These are phyloP conservation scores for Drosophila novamexicana DNA, from an alignment of 1,140 invertebrate genomes.

Conservation along the genomic window DNA sequence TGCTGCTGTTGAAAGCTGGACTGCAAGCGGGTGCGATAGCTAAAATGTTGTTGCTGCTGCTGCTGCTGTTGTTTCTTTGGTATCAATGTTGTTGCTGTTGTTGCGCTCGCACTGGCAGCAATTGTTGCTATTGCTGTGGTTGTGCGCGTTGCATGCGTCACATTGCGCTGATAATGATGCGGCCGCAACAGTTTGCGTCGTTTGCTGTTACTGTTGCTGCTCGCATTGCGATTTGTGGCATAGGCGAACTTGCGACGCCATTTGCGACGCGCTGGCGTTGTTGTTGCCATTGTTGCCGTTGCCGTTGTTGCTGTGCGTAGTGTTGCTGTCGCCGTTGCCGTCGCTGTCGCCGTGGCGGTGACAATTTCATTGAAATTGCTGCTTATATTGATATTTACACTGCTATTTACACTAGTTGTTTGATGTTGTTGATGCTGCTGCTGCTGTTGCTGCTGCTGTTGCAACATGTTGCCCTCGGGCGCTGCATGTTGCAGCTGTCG, in stretches of 20 bases:
- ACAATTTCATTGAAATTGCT: conserved; percentile 82
- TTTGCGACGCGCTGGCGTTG: conserved; percentile 58
- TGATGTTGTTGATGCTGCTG: conserved; percentile 59
- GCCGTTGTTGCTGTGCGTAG: conserved; percentile 42
- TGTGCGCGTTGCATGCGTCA: conserved; percentile 73
- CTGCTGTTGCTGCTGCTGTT: conserved; percentile 56
- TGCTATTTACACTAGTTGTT: conserved; percentile 81
- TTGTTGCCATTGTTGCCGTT: conserved; percentile 42
- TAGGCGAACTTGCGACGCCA: conserved; percentile 64
- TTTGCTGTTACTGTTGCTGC: conserved; percentile 32
- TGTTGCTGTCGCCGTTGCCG: conserved; percentile 23
- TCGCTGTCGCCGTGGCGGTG: conserved; percentile 60
- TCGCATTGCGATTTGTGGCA: conserved; percentile 40
- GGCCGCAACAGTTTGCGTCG: conserved; percentile 64
- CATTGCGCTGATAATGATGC: conserved; percentile 56
- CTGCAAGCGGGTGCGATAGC: conserved; percentile 55
- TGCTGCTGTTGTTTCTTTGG: conserved; percentile 60
- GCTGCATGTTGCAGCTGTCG: conserved; percentile 57
- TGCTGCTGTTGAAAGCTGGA: conserved; percentile 65
- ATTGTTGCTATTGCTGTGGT: conserved; percentile 62
- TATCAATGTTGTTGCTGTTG: conserved; percentile 60
- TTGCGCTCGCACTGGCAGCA: conserved; percentile 44
- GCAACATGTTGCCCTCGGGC: conserved; percentile 75
- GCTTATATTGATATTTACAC: conserved; percentile 82
- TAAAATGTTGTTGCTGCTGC: conserved; percentile 61